Conservation (phyloP, 1,140 invertebrate genomes). For the Scaptomyza hsui region DNA sequence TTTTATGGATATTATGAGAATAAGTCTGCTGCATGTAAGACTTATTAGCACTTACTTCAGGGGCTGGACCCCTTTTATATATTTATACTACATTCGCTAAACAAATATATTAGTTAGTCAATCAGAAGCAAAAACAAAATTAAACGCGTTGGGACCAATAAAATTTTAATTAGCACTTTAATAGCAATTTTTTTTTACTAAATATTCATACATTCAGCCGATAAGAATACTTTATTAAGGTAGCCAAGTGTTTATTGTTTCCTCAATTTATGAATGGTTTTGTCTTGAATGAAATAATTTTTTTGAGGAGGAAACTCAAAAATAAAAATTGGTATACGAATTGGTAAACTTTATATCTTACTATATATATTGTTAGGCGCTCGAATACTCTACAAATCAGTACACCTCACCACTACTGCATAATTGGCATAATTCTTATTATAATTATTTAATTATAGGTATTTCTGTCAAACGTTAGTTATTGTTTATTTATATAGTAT, state of each 20-base stretch:
- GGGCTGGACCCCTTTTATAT: conserved; percentile 32
- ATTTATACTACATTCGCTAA: conserved; percentile 25
- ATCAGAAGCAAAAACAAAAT: conserved; percentile 2
- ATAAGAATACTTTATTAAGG: background rate
- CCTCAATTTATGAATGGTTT: conserved; percentile 14
- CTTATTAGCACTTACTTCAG: conserved; percentile 26
- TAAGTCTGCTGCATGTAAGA: conserved; percentile 25
- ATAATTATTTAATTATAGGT: conserved; percentile 24
- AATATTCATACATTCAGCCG: no score
- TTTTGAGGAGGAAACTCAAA: background rate
- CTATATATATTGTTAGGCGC: no score
- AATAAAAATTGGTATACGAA: background rate
- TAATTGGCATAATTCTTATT: background rate
- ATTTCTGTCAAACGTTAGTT: background rate
- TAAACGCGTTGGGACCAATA: conserved; percentile 29
- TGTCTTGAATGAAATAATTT: conserved; percentile 10
- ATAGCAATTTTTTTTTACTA: background rate
- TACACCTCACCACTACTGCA: background rate
- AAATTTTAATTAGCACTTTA: conserved; percentile 32
- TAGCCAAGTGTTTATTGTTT: background rate
- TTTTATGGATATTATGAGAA: conserved; percentile 26
- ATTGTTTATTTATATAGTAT: background rate
- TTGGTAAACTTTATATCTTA: background rate
- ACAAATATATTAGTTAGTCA: conserved; percentile 38
- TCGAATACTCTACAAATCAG: no score